phyloP scores from a whole-genome alignment of 2,888 invertebrate species.

The Aphodius granarius region DNA sequence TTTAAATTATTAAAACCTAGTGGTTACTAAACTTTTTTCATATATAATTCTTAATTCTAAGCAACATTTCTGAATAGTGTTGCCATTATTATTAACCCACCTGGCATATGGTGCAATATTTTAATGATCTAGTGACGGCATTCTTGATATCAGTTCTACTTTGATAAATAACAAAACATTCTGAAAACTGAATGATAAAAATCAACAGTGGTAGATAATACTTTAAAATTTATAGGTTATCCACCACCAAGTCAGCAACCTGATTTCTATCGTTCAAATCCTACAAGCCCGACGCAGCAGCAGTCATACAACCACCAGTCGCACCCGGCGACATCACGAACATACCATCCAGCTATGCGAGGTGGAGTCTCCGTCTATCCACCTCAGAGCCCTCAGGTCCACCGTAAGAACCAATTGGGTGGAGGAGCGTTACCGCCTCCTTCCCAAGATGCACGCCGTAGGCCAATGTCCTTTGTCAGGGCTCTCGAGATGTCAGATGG shows the following conservation, averaged over 20 bases:
- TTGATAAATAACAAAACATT: too few species aligned
- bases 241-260: conserved; percentile 53
- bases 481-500: conserved; percentile 89
- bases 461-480: conserved; percentile 87
- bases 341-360: conserved; percentile 65
- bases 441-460: conserved; percentile 55
- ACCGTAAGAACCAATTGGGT: conserved; percentile 55
- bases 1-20: too few species aligned
- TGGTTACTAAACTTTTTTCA: too few species aligned
- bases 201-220: background rate
- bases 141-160: too few species aligned
- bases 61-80: too few species aligned
- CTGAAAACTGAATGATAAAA: too few species aligned
- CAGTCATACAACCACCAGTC: conserved; percentile 19
- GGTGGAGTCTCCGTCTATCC: conserved; percentile 74
- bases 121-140: too few species aligned
- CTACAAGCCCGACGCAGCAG: conserved; percentile 69
- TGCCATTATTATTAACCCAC: too few species aligned
- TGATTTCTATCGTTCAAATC: conserved; percentile 63
- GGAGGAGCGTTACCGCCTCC: conserved; percentile 47
- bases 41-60: too few species aligned
- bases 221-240: conserved; percentile 47
- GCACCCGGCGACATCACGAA: conserved; percentile 50
- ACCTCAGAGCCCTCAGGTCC: conserved; percentile 60
- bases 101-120: too few species aligned